Conservation (phyloP, 2,888 invertebrate species). For the Dendrolimus houi region DNA sequence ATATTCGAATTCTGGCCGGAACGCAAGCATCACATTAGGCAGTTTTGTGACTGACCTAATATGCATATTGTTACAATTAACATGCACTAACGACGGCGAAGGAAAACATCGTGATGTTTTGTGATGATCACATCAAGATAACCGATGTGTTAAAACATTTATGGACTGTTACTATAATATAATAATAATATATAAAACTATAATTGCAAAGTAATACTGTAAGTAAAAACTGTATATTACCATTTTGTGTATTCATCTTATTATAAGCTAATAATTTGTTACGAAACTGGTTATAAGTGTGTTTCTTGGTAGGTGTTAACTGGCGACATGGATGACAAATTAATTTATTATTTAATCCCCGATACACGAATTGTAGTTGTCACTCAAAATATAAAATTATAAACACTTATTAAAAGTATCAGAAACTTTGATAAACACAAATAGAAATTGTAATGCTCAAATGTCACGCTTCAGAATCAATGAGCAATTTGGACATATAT, state of each 20-base stretch:
- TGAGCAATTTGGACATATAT: no score
- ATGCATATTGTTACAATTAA: no score
- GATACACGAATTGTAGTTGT: background rate
- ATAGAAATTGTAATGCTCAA: no score
- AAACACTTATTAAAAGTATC: background rate
- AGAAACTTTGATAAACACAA: background rate
- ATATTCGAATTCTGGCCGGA: no score
- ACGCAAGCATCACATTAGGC: no score
- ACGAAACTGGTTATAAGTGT: background rate
- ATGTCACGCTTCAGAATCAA: no score
- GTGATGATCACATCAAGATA: no score
- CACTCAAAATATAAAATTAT: background rate
- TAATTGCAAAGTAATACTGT: background rate
- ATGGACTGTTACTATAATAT: no score
- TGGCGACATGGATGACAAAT: constrained; percentile 8
- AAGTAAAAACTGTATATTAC: background rate
- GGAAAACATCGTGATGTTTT: no score
- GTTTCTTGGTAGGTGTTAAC: background rate
- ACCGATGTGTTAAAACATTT: no score
- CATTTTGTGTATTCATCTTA: background rate
- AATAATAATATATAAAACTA: background rate
- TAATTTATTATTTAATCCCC: background rate
- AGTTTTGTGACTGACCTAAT: no score
- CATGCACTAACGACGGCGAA: no score
- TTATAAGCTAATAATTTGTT: background rate